Evolutionary conservation across 2,797 vertebrate genomes (phyloP).

Genomic region (Triplophysa bombifrons): DNA sequence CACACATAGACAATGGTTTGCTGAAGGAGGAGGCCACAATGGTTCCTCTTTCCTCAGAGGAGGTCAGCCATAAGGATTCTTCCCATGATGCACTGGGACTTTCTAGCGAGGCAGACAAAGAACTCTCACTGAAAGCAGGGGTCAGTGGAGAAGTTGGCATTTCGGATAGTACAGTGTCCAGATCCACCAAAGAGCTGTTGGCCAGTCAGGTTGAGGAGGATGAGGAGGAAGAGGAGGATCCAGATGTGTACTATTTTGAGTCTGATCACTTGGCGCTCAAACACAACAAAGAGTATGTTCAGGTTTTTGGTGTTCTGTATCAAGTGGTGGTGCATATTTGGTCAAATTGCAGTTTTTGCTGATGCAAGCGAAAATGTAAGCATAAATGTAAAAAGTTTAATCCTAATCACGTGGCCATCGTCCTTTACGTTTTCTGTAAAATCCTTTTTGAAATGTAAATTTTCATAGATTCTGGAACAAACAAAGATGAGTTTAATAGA

Average conservation of each 20-base stretch:
- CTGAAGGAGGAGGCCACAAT: constrained; percentile 81
- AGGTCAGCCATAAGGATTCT: constrained; percentile 62
- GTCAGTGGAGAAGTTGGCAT: constrained; percentile 70
- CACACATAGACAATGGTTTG: constrained; percentile 87
- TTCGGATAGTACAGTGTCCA: constrained; percentile 67
- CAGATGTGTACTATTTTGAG: constrained; percentile 99
- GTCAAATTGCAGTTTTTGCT: too few relatives aligned
- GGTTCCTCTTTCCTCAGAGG: constrained; percentile 63
- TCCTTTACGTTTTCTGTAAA: too few relatives aligned
- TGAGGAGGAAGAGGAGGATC: constrained; percentile 93
- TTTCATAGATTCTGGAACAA: not conserved
- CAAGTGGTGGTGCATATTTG: too few relatives aligned
- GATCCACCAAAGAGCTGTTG: constrained; percentile 84
- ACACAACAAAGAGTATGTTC: constrained; percentile 99
- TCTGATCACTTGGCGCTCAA: constrained; percentile 99
- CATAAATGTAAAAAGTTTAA: too few relatives aligned
- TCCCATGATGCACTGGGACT: constrained; percentile 57
- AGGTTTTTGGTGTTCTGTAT: constrained; percentile 43
- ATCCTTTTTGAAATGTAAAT: too few relatives aligned
- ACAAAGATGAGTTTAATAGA: not conserved
- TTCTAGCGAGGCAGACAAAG: constrained; percentile 61
- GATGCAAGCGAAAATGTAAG: too few relatives aligned
- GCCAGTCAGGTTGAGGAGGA: constrained; percentile 73
- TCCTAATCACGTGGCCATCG: too few relatives aligned
- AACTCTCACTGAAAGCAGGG: constrained; percentile 71